A percentile compares a stretch with the other conserved stretches of the same genome.
Evolutionary conservation across 2,113 vertebrate species (phyloP).

Genomic region (Neomonachus schauinslandi): DNA sequence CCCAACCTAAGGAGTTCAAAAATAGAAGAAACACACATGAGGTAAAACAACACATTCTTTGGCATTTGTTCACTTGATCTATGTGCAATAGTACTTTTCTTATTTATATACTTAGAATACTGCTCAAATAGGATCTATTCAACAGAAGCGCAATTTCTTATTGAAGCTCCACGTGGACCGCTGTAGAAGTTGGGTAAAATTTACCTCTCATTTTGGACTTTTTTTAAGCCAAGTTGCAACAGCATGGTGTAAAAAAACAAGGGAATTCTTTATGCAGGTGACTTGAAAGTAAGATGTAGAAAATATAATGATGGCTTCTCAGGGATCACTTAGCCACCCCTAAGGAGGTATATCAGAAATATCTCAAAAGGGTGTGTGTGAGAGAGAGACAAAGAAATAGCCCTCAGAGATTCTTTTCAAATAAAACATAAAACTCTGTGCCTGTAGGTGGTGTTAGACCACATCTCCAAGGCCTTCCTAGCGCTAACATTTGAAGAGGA

Average conservation of each 20-base stretch:
- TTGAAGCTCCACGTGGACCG: not conserved
- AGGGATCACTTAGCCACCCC: not conserved
- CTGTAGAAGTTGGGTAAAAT: constrained; percentile 1
- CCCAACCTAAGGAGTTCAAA: constrained; percentile 87
- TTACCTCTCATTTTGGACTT: not conserved
- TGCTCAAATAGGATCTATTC: not conserved
- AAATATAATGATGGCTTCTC: not conserved
- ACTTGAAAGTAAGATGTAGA: not conserved
- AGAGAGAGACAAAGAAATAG: not conserved
- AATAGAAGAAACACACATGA: constrained; percentile 30
- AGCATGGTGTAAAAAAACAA: not conserved
- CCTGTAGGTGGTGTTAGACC: not conserved
- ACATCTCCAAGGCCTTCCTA: not conserved
- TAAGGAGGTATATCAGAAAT: not conserved
- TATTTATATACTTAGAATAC: not conserved
- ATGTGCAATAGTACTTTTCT: not conserved
- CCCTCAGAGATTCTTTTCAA: not conserved
- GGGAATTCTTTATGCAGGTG: not conserved
- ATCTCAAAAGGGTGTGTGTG: not conserved
- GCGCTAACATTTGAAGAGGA: not conserved
- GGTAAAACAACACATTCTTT: not conserved
- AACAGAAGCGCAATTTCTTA: constrained; percentile 9
- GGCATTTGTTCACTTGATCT: not conserved
- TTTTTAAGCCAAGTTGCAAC: not conserved
- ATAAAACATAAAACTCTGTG: not conserved